Conservation (phyloP, 35 echinoderm and acorn worm species). For the Ophiothrix spiculata region DNA sequence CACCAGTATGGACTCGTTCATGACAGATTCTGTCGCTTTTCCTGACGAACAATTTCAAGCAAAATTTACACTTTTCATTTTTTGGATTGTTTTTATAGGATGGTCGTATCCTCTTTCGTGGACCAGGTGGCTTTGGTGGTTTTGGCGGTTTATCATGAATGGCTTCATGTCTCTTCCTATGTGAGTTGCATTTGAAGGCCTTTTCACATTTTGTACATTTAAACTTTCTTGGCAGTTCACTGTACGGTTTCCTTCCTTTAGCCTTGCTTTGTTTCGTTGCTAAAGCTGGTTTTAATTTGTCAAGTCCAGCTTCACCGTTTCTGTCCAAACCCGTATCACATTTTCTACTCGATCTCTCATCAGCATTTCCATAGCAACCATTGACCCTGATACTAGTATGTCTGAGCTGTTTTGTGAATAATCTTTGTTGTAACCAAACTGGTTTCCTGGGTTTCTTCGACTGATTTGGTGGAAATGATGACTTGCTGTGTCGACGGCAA, state of each 20-base stretch:
- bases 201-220: neutral
- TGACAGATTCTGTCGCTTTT: neutral
- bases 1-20: neutral
- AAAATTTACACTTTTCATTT: neutral
- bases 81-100: no score
- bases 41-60: neutral
- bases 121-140: neutral
- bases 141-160: neutral
- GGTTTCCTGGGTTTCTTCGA: no score
- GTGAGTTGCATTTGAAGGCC: neutral
- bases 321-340: no score
- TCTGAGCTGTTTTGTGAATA: no score
- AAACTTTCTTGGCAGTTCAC: neutral
- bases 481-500: neutral
- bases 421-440: no score
- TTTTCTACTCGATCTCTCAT: no score
- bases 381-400: no score
- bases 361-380: no score
- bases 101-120: neutral
- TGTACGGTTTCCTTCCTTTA: neutral
- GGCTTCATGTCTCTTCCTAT: neutral
- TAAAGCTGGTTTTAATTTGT: no score
- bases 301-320: no score
- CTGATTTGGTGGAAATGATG: no score
- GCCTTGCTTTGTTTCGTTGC: neutral